phyloP scores from a whole-genome alignment of 2,113 vertebrate genomes.

The Leucopsar rothschildi region DNA sequence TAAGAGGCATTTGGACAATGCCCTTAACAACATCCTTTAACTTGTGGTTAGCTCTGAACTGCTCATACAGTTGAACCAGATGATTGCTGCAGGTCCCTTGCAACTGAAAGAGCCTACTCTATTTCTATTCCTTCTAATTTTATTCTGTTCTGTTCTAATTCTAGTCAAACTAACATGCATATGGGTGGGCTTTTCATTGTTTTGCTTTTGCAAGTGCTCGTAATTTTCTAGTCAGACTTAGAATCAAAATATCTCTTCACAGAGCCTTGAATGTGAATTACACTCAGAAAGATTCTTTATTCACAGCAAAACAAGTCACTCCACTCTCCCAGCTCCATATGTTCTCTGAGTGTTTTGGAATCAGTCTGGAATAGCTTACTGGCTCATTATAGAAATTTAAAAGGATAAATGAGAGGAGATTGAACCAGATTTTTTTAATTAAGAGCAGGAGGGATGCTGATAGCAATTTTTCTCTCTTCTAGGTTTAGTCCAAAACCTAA shows the following conservation, averaged over 20 bases:
- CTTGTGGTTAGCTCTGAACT: neutral
- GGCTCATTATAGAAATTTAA: neutral
- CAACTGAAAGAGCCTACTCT: neutral
- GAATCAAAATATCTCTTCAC: neutral
- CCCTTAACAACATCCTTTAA: neutral
- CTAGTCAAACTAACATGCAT: neutral
- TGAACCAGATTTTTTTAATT: neutral
- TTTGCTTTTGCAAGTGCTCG: neutral
- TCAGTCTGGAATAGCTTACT: neutral
- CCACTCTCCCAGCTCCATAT: neutral
- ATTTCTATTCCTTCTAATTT: neutral
- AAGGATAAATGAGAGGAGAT: neutral
- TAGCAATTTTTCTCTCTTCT: neutral
- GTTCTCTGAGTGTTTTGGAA: neutral
- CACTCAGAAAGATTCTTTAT: neutral
- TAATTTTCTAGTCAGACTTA: neutral
- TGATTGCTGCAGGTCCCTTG: fast-evolving
- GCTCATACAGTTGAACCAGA: neutral
- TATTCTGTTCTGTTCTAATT: neutral
- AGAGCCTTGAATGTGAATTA: neutral
- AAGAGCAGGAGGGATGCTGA: neutral
- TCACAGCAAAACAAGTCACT: neutral
- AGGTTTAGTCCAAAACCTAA: neutral
- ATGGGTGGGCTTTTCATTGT: neutral
- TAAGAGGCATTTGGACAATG: neutral